phyloP scores from a whole-genome alignment of 1,140 invertebrate species.

The Procambarus clarkii region DNA sequence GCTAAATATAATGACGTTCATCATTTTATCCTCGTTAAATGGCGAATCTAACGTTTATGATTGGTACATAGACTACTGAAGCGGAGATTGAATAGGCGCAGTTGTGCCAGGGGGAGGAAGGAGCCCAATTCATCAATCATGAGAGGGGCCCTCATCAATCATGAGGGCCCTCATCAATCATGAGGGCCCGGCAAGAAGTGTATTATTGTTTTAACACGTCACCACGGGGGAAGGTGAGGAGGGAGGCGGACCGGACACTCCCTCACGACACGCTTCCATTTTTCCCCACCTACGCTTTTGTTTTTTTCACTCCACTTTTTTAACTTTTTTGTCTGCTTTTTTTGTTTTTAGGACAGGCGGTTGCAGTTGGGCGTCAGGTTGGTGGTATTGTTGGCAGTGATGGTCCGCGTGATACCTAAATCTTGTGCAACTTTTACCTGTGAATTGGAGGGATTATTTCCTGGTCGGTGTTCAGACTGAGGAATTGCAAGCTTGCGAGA shows the following conservation, averaged over 20 bases:
- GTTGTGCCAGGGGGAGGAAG: neutral
- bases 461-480: too few species aligned
- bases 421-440: too few species aligned
- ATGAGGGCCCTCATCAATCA: neutral
- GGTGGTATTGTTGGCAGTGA: neutral
- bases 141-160: too few species aligned
- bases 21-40: too few species aligned
- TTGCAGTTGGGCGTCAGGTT: neutral
- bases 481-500: too few species aligned
- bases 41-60: neutral
- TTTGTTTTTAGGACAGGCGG: neutral
- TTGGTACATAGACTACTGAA: neutral
- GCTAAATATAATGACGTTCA: too few species aligned
- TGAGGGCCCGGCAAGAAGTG: neutral
- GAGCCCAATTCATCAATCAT: too few species aligned
- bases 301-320: neutral
- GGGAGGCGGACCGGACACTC: neutral
- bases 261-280: neutral
- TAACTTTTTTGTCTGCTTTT: neutral
- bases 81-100: neutral
- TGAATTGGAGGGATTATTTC: too few species aligned
- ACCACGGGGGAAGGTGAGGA: neutral
- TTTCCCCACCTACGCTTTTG: neutral
- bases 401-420: neutral
- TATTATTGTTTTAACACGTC: slow-evolving; percentile 9